These are phyloP conservation scores for Gryllus longicercus DNA, from an alignment of 2,888 invertebrate species.

Conservation along the genomic window DNA sequence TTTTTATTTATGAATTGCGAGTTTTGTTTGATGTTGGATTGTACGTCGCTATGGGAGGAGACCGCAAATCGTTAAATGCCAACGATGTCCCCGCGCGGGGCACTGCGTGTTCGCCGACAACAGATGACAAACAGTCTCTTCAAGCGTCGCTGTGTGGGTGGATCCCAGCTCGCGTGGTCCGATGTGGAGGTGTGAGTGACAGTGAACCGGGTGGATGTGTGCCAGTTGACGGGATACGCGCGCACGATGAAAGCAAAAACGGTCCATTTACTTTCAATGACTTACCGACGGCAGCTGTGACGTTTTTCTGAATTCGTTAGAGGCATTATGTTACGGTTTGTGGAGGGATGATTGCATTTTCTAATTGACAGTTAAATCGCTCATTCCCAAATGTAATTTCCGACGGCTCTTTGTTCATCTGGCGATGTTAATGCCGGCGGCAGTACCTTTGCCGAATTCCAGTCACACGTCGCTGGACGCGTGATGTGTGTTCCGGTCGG, in stretches of 20 bases:
- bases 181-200: too few relatives aligned
- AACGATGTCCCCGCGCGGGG: neutral
- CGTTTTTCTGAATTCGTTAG: constrained; percentile 4
- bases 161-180: neutral
- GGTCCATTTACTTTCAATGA: constrained; percentile 17
- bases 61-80: neutral
- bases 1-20: neutral
- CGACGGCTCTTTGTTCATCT: neutral
- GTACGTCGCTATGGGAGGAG: neutral
- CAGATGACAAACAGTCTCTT: constrained; percentile 17
- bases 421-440: neutral
- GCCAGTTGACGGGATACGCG: neutral
- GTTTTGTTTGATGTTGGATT: neutral
- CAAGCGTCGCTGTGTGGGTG: neutral
- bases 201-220: neutral
- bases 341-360: neutral
- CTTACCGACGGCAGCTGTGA: neutral
- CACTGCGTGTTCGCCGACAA: neutral
- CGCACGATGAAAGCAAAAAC: neutral
- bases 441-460: neutral
- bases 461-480: too few relatives aligned
- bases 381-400: neutral
- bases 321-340: neutral
- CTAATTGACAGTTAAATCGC: constrained; percentile 1
- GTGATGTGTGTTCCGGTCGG: too few relatives aligned